Conservation (phyloP, 2,797 vertebrate genomes). For the Ficedula albicollis region DNA sequence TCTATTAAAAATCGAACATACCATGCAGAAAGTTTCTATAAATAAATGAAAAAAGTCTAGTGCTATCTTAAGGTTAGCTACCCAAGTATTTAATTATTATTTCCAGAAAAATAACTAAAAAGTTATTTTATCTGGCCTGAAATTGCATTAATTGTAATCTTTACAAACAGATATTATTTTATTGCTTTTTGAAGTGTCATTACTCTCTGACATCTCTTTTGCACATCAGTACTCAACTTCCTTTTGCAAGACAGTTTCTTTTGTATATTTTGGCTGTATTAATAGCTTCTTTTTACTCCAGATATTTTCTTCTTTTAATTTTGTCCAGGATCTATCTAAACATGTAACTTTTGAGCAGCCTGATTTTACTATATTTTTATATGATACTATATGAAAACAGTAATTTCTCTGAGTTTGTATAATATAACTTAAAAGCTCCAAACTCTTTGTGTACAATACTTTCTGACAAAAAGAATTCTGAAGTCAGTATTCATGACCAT, state of each 20-base stretch:
- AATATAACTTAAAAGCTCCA: neutral
- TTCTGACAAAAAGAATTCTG: neutral
- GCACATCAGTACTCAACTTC: neutral
- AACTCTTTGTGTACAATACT: neutral
- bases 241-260: neutral
- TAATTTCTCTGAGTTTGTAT: neutral
- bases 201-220: neutral
- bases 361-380: neutral
- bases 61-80: neutral
- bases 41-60: neutral
- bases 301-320: neutral
- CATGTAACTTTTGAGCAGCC: neutral
- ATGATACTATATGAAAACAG: neutral
- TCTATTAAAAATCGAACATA: neutral
- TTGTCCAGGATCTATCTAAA: neutral
- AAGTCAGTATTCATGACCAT: neutral
- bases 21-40: neutral
- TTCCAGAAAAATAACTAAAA: neutral
- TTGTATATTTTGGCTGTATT: neutral
- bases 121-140: neutral
- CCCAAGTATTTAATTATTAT: neutral
- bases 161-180: neutral
- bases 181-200: neutral
- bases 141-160: neutral
- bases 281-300: neutral